Conservation (phyloP, 2,888 invertebrate genomes). For the Bimastos eiseni region DNA sequence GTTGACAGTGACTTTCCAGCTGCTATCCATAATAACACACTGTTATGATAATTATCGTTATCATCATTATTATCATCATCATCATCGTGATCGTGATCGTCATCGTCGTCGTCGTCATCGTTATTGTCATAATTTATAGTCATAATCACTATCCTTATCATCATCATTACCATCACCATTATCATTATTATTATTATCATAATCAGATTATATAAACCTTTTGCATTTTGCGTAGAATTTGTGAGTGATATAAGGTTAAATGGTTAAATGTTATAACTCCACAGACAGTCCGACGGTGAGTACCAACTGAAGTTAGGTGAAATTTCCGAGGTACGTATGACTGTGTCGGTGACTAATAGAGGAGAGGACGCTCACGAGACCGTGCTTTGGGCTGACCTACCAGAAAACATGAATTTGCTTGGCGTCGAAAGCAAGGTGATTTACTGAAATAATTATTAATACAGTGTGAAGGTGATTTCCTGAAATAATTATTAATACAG, state of each 20-base stretch:
- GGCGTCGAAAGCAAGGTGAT: constrained; percentile 29
- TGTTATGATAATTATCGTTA: not conserved
- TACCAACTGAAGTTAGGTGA: not conserved
- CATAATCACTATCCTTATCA: too few species aligned
- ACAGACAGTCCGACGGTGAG: not conserved
- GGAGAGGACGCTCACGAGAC: constrained; percentile 70
- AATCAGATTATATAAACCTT: too few species aligned
- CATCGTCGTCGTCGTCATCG: not conserved
- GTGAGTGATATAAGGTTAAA: not conserved
- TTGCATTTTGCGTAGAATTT: not conserved
- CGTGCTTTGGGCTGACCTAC: constrained; percentile 38
- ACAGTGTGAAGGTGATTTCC: not conserved
- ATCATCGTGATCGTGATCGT: not conserved
- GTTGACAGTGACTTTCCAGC: not conserved
- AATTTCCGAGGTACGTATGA: constrained; percentile 61
- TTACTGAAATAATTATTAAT: not conserved
- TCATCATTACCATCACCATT: too few species aligned
- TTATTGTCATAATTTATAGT: not conserved
- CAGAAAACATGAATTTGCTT: constrained; percentile 34
- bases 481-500: not conserved
- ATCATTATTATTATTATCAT: not conserved
- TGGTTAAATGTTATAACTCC: not conserved
- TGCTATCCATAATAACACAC: too few species aligned
- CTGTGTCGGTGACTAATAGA: constrained; percentile 75
- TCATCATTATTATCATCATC: not conserved